Conservation (phyloP, 1,140 invertebrate species). For the Metopolophium dirhodum region DNA sequence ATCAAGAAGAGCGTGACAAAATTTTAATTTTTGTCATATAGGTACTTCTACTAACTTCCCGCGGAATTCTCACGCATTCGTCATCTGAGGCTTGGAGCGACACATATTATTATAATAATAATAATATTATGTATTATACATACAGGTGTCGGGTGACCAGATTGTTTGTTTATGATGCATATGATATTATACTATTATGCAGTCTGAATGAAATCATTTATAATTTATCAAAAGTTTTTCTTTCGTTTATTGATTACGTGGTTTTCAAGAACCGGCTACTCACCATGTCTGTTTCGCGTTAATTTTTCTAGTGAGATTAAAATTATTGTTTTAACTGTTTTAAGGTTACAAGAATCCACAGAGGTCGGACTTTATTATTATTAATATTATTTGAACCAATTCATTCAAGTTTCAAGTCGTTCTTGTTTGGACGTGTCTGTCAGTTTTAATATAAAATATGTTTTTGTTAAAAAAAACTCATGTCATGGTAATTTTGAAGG, state of each 20-base stretch:
- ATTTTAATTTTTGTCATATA: slow-evolving; percentile 4
- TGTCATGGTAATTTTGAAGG: neutral
- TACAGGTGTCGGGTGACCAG: neutral
- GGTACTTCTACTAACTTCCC: neutral
- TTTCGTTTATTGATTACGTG: neutral
- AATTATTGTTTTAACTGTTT: slow-evolving; percentile 17
- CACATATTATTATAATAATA: neutral
- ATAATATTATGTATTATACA: neutral
- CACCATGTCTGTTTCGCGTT: neutral
- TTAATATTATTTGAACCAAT: slow-evolving; percentile 14
- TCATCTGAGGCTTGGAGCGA: neutral
- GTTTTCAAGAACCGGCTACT: neutral
- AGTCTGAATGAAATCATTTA: neutral
- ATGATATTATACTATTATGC: too few species aligned
- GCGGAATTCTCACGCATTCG: neutral
- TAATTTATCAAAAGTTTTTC: neutral
- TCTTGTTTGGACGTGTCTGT: neutral
- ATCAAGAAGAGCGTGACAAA: neutral
- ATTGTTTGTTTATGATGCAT: neutral
- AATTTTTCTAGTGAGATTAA: slow-evolving; percentile 3
- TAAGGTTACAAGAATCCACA: neutral
- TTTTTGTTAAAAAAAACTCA: slow-evolving; percentile 3
- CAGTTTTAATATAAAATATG: neutral
- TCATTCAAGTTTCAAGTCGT: slow-evolving; percentile 20
- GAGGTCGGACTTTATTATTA: neutral